Evolutionary conservation across 2,797 vertebrate species (phyloP), one percentile per base, ranked within the genome.

Genomic region (Dryobates pubescens): DNA sequence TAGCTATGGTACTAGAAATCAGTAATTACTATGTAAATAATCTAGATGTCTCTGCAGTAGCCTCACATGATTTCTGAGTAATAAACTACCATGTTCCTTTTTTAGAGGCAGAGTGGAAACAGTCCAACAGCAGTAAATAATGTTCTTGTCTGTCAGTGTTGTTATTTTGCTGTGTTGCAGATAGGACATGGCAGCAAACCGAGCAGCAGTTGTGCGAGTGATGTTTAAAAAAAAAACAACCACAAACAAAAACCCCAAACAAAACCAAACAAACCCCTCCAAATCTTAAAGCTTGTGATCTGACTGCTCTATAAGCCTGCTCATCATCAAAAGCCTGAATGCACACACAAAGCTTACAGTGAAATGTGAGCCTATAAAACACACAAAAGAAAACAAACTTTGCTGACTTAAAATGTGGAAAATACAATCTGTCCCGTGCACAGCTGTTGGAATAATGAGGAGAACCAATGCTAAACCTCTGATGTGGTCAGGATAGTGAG

Each of bases 11-110:
- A 76, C 53, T 82, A 93, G 63, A 80, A 90, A 90, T 85, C 32
- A 73, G 86, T 92, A 89, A 95, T 90, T 92, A 78, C 57, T 62
- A 64, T 53, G 32, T 43, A 91, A 95, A 91, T 64, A 88, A 84
- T 84, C 67, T 82, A 79, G 58, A 81, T 86, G 94, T 92, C 22
- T 3, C 41, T 61, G 26, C 83, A 78, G 73, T 80, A 68, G 4
- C 34, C 34, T 61, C 68, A 78, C 41, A 69, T 3, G 10, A 67
- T 91, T 92, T 91, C 57, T 92, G 34, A 53, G 14, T 80, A 91
- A 90, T 76, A 84, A 86, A 65, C 36, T 56, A 18, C 23, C 75
- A 26, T 14, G 6, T 63, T 91, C n/a, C 3, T 70, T 95, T 65
- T 87, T 87, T 30, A 36, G 45, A 88, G n/a, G 17, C 29, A 79